Evolutionary conservation across 2,113 vertebrate species (phyloP), one percentile per base, ranked within the genome.

Genomic region (Brachypodius melanocephalos): DNA sequence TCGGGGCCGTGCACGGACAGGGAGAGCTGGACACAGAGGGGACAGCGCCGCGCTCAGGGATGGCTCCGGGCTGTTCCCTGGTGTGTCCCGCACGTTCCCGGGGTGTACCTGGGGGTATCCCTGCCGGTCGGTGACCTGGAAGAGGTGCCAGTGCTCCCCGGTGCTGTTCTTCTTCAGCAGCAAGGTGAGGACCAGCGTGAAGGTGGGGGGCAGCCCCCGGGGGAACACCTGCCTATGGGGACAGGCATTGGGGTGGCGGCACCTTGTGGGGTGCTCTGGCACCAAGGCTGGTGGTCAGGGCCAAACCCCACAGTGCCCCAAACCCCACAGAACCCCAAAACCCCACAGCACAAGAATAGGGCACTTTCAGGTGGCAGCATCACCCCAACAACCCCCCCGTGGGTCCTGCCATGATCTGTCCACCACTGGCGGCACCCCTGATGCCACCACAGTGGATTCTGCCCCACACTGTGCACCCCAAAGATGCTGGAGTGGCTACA

Each of bases 71-170:
- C 2, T 5, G 36, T 4, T 9, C 24, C 54, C 51, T 0, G 0
- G 15, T 0, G 0, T 0, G 2, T 21, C 80, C 28, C 16, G 7
- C 2, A 0, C 8, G 0, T 12, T 5, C 38, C 68, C 8, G 1
- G 18, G 18, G 5, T 1, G 3, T 97, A 99, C 99, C 99, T 99
- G 99, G 20, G 99, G 98, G 95, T 99, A 99, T 66, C 99, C 99
- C 26, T 98, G 97, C 34, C 86, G 96, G 85, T 99, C 98, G 0
- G 98, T 98, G 96, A 99, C 98, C 97, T 99, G 99, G 93, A 99
- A 98, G 65, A 99, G 98, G 97, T 99, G 98, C 98, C 98, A 97
- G 63, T 98, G 98, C 92, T 98, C 97, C 91, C 98, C 98, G 59
- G 98, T 97, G 91, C 98, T 98, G 77, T 98, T 97, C 85, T 98